Evolutionary conservation across 2,888 invertebrate genomes (phyloP).

Genomic region (Tromatobia lineatoria): DNA sequence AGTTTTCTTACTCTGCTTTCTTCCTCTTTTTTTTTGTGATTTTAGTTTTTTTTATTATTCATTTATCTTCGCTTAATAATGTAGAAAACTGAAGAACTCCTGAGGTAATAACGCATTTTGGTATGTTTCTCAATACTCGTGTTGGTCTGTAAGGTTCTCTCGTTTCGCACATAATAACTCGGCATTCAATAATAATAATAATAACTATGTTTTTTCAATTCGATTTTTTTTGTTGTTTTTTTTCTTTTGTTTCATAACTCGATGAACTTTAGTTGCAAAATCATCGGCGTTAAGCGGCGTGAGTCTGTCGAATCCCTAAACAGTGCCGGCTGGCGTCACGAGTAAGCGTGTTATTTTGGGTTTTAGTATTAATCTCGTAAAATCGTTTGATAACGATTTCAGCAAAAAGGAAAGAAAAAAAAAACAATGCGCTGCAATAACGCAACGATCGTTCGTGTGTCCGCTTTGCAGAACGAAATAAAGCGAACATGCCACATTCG

Average conservation of each 20-base stretch:
- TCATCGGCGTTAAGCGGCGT: slow-evolving; percentile 7
- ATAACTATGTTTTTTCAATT: slow-evolving; percentile 22
- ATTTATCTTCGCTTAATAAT: slow-evolving; percentile 37
- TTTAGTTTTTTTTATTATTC: slow-evolving; percentile 36
- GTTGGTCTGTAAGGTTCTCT: slow-evolving; percentile 17
- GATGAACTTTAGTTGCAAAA: background rate
- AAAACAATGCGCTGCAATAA: slow-evolving; percentile 29
- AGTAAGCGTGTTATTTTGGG: slow-evolving; percentile 78
- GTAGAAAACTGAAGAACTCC: slow-evolving; percentile 64
- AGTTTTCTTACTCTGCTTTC: slow-evolving; percentile 33
- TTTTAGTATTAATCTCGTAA: slow-evolving; percentile 79
- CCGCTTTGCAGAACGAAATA: slow-evolving; percentile 68
- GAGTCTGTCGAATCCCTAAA: slow-evolving; percentile 17
- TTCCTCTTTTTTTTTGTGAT: slow-evolving; percentile 21
- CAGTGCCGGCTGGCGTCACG: slow-evolving; percentile 51
- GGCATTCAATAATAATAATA: slow-evolving; percentile 8
- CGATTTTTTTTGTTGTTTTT: slow-evolving; percentile 35
- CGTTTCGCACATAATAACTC: slow-evolving; percentile 34
- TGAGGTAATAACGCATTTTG: slow-evolving; percentile 75
- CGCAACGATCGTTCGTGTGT: slow-evolving; percentile 47
- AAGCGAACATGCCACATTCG: slow-evolving; percentile 70
- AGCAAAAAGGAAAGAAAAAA: background rate
- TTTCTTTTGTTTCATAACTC: slow-evolving; percentile 30
- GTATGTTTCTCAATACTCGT: slow-evolving; percentile 46
- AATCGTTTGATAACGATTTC: slow-evolving; percentile 44